Base-by-base conservation (phyloP, 1,140 invertebrate genomes). In the Neodiprion virginianus region DNA sequence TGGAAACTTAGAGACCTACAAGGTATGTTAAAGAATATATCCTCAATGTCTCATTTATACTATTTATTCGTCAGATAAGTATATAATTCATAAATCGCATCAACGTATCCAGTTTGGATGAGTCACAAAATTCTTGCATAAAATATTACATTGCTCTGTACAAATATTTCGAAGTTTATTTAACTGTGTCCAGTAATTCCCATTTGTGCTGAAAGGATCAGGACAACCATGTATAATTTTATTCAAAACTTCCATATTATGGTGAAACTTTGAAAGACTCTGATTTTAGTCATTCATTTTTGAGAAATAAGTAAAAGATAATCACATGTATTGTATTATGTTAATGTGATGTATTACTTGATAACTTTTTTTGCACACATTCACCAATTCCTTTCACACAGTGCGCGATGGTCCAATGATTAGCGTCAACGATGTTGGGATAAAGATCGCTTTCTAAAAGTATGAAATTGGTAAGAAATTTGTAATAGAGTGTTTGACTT, bases 401-500 rank as follows among this genome's bases (percentile, higher is more conserved):
- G 66, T 66, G 72, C 68, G 84, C 85, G 50, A 86, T 80, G 71
- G 81, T 78, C 78, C 79, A 80, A 5, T 82, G 75, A 80, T 88
- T 88, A 23, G 83, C 53, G 23, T 83, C 75, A 1, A 79, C 11
- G 61, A 86, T 77, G 23, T 77, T 68, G 48, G 72, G 65, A 65
- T 81, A 82, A 3, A 84, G 72, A 49, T 76, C 48, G 28, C 76
- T 78, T 77, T 80, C 86, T 88, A 78, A 40, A 87, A 85, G 81
- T 68, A 74, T 61, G 4, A 79, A 80, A 73, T 73, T n/a, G 69
- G 3, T 73, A 66, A 11, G n/a, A 23, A 67, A 17, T 48, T 67
- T 40, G 53, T 11, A 74, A 67, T 67, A 70, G 66, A 71, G 75
- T 14, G n/a, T 76, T 67, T 23, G 53, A 47, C 23, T 12, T 65